These are phyloP conservation scores for Nomada ruficornis DNA, from an alignment of 2,888 invertebrate genomes.

Conservation along the genomic window DNA sequence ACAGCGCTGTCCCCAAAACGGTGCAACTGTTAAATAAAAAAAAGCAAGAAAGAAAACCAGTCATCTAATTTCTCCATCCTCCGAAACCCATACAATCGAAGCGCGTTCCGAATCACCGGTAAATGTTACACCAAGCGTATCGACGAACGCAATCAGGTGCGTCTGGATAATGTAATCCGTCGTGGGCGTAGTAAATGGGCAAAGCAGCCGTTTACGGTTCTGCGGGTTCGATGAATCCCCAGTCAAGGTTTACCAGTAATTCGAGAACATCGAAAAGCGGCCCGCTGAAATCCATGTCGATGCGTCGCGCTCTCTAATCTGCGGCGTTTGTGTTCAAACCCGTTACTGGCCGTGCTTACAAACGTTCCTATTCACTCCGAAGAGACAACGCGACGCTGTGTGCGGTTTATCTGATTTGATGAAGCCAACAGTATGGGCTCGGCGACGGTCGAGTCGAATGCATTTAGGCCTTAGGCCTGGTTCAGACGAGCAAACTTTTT, in stretches of 20 bases:
- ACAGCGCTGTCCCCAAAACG: too few relatives aligned
- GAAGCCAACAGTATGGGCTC: slow-evolving; percentile 48
- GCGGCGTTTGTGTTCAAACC: slow-evolving; percentile 29
- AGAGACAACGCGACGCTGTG: slow-evolving; percentile 43
- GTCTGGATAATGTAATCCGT: slow-evolving; percentile 21
- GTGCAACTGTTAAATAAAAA: too few relatives aligned
- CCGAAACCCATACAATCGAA: neutral
- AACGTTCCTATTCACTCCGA: slow-evolving; percentile 45
- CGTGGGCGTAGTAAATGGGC: slow-evolving; percentile 30
- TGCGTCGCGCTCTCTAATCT: slow-evolving; percentile 49
- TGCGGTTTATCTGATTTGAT: slow-evolving; percentile 62
- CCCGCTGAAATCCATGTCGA: slow-evolving; percentile 59
- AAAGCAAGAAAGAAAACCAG: too few relatives aligned
- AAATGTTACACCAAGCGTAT: neutral
- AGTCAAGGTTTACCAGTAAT: slow-evolving; percentile 69
- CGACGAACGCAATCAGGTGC: neutral
- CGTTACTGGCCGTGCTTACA: slow-evolving; percentile 23
- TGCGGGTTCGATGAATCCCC: slow-evolving; percentile 67
- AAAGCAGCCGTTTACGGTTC: slow-evolving; percentile 54
- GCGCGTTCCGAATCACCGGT: neutral
- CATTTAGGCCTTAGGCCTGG: slow-evolving; percentile 15
- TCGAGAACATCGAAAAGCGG: slow-evolving; percentile 62
- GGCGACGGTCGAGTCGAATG: slow-evolving; percentile 30
- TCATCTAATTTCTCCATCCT: neutral
- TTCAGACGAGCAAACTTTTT: too few relatives aligned